Base-by-base conservation (phyloP, 1,140 invertebrate species). In the Achatina immaculata region DNA sequence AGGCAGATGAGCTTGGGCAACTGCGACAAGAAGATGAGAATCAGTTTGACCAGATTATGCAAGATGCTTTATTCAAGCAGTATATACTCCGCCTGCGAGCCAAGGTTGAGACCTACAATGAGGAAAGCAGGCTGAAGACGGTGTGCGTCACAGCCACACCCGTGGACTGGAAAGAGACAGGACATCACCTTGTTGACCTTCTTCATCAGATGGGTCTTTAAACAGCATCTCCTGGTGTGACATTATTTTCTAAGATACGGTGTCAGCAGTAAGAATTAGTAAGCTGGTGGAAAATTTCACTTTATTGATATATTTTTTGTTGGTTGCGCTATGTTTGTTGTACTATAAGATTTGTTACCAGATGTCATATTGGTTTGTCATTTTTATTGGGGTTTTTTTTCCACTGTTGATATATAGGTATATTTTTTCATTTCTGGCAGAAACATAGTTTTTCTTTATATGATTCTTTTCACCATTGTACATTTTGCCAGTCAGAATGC, bases 31-130 rank as follows among this genome's bases (percentile, higher is more conserved):
- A 90, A 86, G 85, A 91, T 89, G 88, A 91, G 78, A 86, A 87
- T 9, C 86, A 81, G 31, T 93, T 93, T 88, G 90, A 92, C 78
- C 88, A 94, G 58, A 92, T 95, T 74, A 94, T 98, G 79, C 92
- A 94, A 31, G 93, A 94, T 21, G 93, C 95, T 9, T 93, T 94
- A 83, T 98, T 98, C 89, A 95, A 95, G 86, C 93, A 94, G 0
- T 97, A 94, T 84, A 92, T 95, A 19, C 96, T 98, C 86, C 95
- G 95, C 89, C 92, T 98, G 65, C 92, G 96, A 82, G 94, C 95
- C 28, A 98, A 96, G 91, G 93, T 96, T 89, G 98, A 99, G 90
- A 95, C 93, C 28, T 99, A 95, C 87, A 98, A 96, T 91, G 96
- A 98, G 92, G 96, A 97, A 92, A 93, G 92, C 68, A 93, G 96